A percentile compares a stretch with the other conserved stretches of the same genome.
Conservation (phyloP, 2,113 vertebrate genomes). For the Turdus rufiventris region DNA sequence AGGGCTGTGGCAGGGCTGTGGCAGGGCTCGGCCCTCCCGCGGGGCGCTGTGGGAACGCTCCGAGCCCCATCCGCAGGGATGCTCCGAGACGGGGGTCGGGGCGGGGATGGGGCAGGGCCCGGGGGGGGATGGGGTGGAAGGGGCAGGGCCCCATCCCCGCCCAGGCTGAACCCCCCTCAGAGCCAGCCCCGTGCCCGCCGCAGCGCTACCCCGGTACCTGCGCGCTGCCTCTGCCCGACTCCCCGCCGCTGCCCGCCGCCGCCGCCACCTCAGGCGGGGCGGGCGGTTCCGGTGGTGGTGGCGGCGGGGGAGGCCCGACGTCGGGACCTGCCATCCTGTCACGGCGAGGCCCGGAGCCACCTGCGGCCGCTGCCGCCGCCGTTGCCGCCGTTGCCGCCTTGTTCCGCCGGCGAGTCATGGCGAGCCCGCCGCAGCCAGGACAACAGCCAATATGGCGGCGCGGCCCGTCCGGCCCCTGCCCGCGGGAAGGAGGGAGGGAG, state of each 20-base stretch:
- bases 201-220: constrained; percentile 64
- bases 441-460: constrained; percentile 97
- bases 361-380: no score
- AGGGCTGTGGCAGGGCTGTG: neutral
- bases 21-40: neutral
- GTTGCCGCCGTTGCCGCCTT: constrained; percentile 60
- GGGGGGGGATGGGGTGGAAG: neutral
- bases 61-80: neutral
- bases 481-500: constrained; percentile 81
- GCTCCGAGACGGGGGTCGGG: neutral
- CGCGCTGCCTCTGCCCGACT: constrained; percentile 74
- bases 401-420: constrained; percentile 89
- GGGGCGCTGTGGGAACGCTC: neutral
- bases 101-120: neutral
- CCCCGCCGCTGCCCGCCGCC: constrained; percentile 70
- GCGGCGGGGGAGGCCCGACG: no score
- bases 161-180: neutral
- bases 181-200: neutral
- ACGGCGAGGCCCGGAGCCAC: no score
- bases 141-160: neutral
- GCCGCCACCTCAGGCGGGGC: no score
- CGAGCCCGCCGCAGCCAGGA: constrained; percentile 82
- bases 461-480: constrained; percentile 76
- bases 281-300: no score
- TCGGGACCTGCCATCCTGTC: no score